Evolutionary conservation across 2,888 invertebrate genomes (phyloP), one percentile per base, ranked within the genome.

Genomic region (Aspidiotus destructor): DNA sequence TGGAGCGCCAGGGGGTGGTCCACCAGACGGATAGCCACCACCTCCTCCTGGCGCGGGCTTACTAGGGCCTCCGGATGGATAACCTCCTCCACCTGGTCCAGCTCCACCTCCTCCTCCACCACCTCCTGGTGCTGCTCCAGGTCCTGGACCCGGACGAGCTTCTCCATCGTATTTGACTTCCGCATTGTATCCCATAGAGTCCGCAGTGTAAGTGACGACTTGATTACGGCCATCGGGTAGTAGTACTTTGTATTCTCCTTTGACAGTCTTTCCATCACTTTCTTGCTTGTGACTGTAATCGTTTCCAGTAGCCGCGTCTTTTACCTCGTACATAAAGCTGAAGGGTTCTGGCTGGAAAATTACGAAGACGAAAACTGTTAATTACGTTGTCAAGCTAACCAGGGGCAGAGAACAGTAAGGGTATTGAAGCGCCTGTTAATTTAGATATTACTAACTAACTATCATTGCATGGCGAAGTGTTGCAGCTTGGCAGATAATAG

Each of bases 301-400:
- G 62, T 74, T 74, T 7, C 74, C 73, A 42, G 74, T 74, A 52
- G 73, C 72, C n/a, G 72, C 72, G 62, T 75, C 75, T 69, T 74
- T 74, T 48, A 75, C 75, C 72, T 75, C 74, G 69, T 75, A 75
- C 42, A 73, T 71, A 62, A 74, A 75, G 70, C 73, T 75, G 72
- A 74, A 75, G 11, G 75, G 75, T 62, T 75, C 74, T 2, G 75
- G 75, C 75, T 75, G 71, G 2, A 71, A 48, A 48, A 48, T 3
- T 11, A 13, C 11, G n/a, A n/a, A 13, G 10, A 13, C 11, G 6
- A 48, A 48, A 48, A 13, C 48, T 13, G 6, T 48, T 6, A 48
- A 48, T 48, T 3, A 3, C 6, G n/a, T 48, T 3, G 5, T 28
- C 5, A 28, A 28, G 28, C 28, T 28, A 28, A 28, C 28, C 28